These are phyloP conservation scores for Bombus confusus DNA, from an alignment of 1,140 invertebrate genomes.

Conservation along the genomic window DNA sequence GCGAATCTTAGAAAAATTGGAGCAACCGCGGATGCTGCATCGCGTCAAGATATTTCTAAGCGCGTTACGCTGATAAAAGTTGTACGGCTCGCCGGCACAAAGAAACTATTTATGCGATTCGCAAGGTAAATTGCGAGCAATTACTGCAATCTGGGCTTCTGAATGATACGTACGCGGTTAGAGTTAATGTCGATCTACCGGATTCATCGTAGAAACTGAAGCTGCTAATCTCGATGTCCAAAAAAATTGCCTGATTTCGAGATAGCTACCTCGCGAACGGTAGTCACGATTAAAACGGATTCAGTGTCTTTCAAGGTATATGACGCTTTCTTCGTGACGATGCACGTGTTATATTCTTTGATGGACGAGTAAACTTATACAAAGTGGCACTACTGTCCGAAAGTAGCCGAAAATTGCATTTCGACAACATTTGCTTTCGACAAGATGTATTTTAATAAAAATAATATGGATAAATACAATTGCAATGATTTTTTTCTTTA, in stretches of 20 bases:
- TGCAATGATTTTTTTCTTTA: not conserved
- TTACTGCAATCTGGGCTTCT: constrained; percentile 28
- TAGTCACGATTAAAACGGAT: not conserved
- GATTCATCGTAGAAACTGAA: not conserved
- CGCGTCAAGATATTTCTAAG: constrained; percentile 32
- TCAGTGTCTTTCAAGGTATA: not conserved
- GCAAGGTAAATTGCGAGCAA: constrained; percentile 42
- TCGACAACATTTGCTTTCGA: too few relatives aligned
- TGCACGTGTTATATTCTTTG: not conserved
- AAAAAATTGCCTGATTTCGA: not conserved
- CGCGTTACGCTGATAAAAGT: constrained; percentile 33
- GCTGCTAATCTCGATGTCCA: not conserved
- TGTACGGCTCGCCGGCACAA: constrained; percentile 13
- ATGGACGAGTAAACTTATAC: not conserved
- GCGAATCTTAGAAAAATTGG: constrained; percentile 51
- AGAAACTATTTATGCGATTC: constrained; percentile 46
- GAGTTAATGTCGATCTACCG: not conserved
- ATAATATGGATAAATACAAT: not conserved
- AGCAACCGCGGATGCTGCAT: constrained; percentile 23
- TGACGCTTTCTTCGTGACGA: too few relatives aligned
- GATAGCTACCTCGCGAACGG: not conserved
- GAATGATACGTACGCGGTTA: constrained; percentile 13
- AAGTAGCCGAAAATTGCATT: too few relatives aligned
- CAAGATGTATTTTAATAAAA: not conserved
- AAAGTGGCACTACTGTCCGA: not conserved